phyloP scores from a whole-genome alignment of 2,888 invertebrate genomes.

The Cryptus viduatorius region DNA sequence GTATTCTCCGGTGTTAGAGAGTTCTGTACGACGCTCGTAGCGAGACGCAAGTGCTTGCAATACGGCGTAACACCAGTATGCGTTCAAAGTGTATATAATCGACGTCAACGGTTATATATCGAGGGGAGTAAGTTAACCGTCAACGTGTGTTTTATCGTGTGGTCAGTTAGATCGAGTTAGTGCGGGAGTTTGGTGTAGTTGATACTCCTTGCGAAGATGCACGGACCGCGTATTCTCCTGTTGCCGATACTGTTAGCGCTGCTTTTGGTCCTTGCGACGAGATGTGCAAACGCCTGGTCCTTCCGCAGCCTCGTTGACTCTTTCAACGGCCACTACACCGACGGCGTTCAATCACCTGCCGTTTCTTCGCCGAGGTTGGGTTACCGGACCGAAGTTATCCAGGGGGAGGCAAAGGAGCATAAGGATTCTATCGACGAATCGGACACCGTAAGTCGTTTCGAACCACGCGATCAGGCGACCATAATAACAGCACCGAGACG shows the following conservation, averaged over 20 bases:
- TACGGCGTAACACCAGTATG: not conserved
- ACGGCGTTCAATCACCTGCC: not conserved
- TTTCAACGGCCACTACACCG: slow-evolving; percentile 19
- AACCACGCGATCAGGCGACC: slow-evolving; percentile 58
- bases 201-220: slow-evolving; percentile 39
- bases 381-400: not conserved
- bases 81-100: not conserved
- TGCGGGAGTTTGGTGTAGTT: slow-evolving; percentile 39
- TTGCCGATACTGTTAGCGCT: slow-evolving; percentile 36
- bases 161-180: slow-evolving; percentile 56
- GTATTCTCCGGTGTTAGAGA: slow-evolving; percentile 29
- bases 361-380: not conserved
- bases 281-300: slow-evolving; percentile 55
- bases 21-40: slow-evolving; percentile 25
- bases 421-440: not conserved
- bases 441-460: not conserved
- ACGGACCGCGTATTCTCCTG: slow-evolving; percentile 34
- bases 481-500: slow-evolving; percentile 76
- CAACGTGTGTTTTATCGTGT: slow-evolving; percentile 51
- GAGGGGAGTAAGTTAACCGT: slow-evolving; percentile 28
- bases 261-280: slow-evolving; percentile 49
- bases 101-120: not conserved
- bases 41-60: not conserved
- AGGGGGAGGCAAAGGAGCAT: not conserved
- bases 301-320: slow-evolving; percentile 51